These are phyloP conservation scores for Masnerella sp. DNA, from an alignment of 2,888 invertebrate genomes.

Conservation along the genomic window DNA sequence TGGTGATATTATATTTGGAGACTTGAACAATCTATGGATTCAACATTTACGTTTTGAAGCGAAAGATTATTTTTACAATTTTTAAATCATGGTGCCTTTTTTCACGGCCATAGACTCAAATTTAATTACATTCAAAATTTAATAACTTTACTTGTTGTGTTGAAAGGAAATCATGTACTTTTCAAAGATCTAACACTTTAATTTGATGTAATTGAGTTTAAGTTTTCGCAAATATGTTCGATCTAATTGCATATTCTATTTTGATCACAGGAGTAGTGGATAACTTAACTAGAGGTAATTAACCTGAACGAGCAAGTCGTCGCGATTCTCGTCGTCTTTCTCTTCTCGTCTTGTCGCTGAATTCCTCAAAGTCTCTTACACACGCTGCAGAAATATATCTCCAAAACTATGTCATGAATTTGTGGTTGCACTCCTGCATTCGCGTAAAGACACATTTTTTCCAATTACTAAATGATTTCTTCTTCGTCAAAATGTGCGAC, in stretches of 20 bases:
- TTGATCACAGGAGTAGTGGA: constrained; percentile 53
- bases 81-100: too few species aligned
- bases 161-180: too few species aligned
- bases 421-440: constrained; percentile 28
- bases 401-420: constrained; percentile 73
- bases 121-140: too few species aligned
- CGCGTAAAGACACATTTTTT: constrained; percentile 1
- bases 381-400: constrained; percentile 70
- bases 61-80: too few species aligned
- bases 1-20: too few species aligned
- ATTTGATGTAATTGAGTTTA: constrained; percentile 39
- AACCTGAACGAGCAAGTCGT: constrained; percentile 59
- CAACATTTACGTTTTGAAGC: too few species aligned
- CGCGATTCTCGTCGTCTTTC: constrained; percentile 51
- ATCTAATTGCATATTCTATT: constrained; percentile 57
- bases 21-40: too few species aligned
- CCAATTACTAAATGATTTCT: constrained; percentile 11
- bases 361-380: constrained; percentile 58
- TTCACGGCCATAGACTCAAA: too few species aligned
- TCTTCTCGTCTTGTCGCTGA: constrained; percentile 54
- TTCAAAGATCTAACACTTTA: not conserved
- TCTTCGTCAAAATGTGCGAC: not conserved
- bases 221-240: constrained; percentile 40
- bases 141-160: too few species aligned
- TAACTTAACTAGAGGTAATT: constrained; percentile 61